Percentiles rank a stretch among this genome's conserved stretches.
These are phyloP conservation scores for Ornithoptera priamus DNA, from an alignment of 2,888 invertebrate species.

Conservation along the genomic window DNA sequence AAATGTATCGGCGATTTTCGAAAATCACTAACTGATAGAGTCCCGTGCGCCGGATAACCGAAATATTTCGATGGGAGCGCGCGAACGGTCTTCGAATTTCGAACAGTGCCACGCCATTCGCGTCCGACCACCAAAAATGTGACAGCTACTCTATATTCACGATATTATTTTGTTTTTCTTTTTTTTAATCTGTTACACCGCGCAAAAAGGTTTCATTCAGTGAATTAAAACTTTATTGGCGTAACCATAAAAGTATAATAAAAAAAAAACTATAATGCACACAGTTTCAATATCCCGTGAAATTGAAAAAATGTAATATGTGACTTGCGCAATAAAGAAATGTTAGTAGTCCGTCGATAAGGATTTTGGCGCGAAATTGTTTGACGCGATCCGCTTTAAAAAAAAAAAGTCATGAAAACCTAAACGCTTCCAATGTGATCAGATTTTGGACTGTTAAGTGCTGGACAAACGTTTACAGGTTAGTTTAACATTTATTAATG, in stretches of 20 bases:
- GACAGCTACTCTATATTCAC: constrained; percentile 40
- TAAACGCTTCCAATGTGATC: constrained; percentile 33
- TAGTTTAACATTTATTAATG: constrained; percentile 2
- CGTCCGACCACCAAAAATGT: constrained; percentile 48
- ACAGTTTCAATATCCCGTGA: constrained; percentile 51
- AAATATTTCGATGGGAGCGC: constrained; percentile 45
- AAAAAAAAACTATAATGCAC: constrained; percentile 37
- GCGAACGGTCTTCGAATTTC: constrained; percentile 42
- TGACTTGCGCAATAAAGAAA: constrained; percentile 52
- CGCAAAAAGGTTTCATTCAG: constrained; percentile 31
- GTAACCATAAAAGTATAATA: constrained; percentile 20
- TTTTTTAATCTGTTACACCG: constrained; percentile 35
- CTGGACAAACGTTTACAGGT: constrained; percentile 23
- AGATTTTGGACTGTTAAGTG: constrained; percentile 36
- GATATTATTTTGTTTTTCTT: constrained; percentile 29
- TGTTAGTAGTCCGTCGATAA: constrained; percentile 47
- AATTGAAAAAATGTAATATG: constrained; percentile 63
- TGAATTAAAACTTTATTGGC: constrained; percentile 24
- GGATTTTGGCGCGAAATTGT: constrained; percentile 44
- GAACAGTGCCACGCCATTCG: constrained; percentile 30
- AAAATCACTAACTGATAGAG: constrained; percentile 43
- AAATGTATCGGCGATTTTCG: constrained; percentile 52
- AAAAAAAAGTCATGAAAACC: constrained; percentile 33
- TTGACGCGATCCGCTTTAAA: constrained; percentile 34
- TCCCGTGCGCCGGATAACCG: constrained; percentile 29